Base-by-base conservation (phyloP, 2,888 invertebrate species). In the Eucera pruinosa region DNA sequence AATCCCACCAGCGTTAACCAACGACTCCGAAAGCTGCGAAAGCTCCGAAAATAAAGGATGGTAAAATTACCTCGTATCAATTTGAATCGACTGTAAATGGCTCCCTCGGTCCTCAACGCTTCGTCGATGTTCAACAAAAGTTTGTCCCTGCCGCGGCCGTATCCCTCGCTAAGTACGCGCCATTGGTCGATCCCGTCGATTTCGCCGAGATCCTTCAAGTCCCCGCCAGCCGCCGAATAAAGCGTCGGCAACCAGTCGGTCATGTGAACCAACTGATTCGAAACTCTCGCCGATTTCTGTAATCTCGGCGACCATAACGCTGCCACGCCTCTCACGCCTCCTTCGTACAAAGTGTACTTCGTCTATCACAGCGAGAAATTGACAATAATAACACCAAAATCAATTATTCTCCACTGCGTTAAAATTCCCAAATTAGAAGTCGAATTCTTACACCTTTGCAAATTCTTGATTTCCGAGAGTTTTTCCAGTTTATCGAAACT, bases 211-310 rank as follows among this genome's bases (percentile, higher is more conserved):
- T 89, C 90, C 20, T 52, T 73, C 5, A 90, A 54, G 68, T 90
- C 86, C 6, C 92, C 92, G 90, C 95, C 95, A 52, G 95, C 95
- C 36, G 95, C 95, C 23, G 93, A 89, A 80, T 94, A 94, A 1
- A 96, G 91, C 0, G 96, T 96, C 2, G 96, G 96, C 27, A 96
- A 86, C 96, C 96, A 96, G 89, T 96, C 96, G 20, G 94, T 93
- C 54, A 96, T 94, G 87, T 96, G 95, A 90, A 96, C 93, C 87
- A 96, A 88, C 75, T 95, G 93, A 73, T 94, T 93, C 2, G 94
- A 94, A 7, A 95, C 94, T 57, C 94, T 92, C 74, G 94, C 94
- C 9, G 93, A 93, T 75, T 93, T 92, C 58, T 94, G 93, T 58
- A 95, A 91, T 48, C 93, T 88, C 0, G 95, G 94, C 86, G 95